A percentile compares a stretch with the other conserved stretches of the same genome.
phyloP scores from a whole-genome alignment of 2,888 invertebrate species.

The Vanessa cardui region DNA sequence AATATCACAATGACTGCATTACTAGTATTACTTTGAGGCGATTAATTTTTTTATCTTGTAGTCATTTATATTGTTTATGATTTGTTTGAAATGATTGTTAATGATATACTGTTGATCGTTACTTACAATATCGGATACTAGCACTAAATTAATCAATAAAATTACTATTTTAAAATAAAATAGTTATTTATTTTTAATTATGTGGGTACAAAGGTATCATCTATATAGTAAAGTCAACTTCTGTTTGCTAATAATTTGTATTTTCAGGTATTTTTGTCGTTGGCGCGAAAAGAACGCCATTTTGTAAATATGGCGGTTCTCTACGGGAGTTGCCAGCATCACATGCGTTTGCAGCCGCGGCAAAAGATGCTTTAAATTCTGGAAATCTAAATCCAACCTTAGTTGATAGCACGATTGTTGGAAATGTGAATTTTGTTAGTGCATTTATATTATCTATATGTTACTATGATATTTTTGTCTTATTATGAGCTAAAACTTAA shows the following conservation, averaged over 20 bases:
- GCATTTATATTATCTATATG: not conserved
- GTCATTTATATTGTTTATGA: not conserved
- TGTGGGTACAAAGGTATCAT: too few relatives aligned
- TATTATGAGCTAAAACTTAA: constrained; percentile 2
- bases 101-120: too few relatives aligned
- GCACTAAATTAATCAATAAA: too few relatives aligned
- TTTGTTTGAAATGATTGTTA: too few relatives aligned
- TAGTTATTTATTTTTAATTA: too few relatives aligned
- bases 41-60: not conserved
- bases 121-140: too few relatives aligned
- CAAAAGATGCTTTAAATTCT: constrained; percentile 62
- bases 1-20: not conserved
- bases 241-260: too few relatives aligned
- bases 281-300: constrained; percentile 74
- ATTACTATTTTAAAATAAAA: too few relatives aligned
- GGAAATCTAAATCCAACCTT: constrained; percentile 57
- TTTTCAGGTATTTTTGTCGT: constrained; percentile 67
- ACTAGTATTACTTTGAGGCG: not conserved
- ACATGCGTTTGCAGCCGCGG: constrained; percentile 67
- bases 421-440: constrained; percentile 71
- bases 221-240: too few relatives aligned
- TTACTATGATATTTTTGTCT: not conserved
- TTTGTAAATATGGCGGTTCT: constrained; percentile 68
- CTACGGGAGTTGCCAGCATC: constrained; percentile 66
- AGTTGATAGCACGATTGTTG: constrained; percentile 66